Evolutionary conservation across 1,140 invertebrate genomes (phyloP), one percentile per base, ranked within the genome.

Genomic region (Matsumurasca onukii): DNA sequence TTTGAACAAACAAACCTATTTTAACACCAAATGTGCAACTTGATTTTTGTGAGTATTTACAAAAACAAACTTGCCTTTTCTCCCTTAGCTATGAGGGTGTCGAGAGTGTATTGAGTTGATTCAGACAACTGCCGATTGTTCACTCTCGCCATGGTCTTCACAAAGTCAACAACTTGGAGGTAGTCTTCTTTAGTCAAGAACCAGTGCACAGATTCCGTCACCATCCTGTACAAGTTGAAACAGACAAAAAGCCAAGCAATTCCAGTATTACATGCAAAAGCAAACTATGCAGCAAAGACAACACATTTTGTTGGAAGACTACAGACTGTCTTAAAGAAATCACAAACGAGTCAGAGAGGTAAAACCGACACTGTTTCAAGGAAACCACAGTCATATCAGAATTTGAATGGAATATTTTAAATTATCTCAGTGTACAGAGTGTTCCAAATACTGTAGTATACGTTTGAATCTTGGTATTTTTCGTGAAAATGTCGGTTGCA

Each of bases 11-110:
- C n/a, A n/a, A n/a, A n/a, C n/a, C n/a, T n/a, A n/a, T n/a, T n/a
- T n/a, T n/a, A n/a, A n/a, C n/a, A n/a, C n/a, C n/a, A n/a, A n/a
- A n/a, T n/a, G n/a, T n/a, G n/a, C n/a, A n/a, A n/a, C n/a, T n/a
- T n/a, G n/a, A n/a, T n/a, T n/a, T n/a, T n/a, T n/a, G n/a, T n/a
- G n/a, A n/a, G n/a, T n/a, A n/a, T n/a, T n/a, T n/a, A n/a, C n/a
- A n/a, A n/a, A 59, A 15, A 59, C 55, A 22, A 22, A 59, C 55
- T 59, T 59, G 55, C 55, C 55, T 59, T 59, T 59, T 59, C 55
- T 59, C 25, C 25, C 24, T 24, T 59, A 9, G 55, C 55, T 3
- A 59, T 3, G 3, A 59, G 55, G 5, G 15, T 5, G 25, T 59
- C 24, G 22, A 59, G 22, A 25, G 55, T 9, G 30, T 59, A 5